Conservation (phyloP, 2,888 invertebrate species). For the Polyploca ridens region DNA sequence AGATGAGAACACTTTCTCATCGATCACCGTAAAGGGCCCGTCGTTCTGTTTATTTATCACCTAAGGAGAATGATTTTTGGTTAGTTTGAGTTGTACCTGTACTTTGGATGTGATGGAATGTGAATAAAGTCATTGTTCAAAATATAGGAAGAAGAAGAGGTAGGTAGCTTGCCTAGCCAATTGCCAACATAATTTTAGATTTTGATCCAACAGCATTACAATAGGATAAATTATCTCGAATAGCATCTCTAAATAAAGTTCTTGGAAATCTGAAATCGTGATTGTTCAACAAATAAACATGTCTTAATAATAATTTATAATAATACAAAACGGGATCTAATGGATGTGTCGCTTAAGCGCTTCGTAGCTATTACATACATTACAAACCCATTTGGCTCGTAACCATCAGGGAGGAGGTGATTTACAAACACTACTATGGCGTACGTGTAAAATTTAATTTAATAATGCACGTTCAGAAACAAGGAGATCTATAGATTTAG, state of each 20-base stretch:
- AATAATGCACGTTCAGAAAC: neutral
- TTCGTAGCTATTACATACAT: constrained; percentile 10
- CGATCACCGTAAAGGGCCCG: constrained; percentile 92
- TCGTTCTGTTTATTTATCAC: constrained; percentile 96
- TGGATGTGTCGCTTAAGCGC: neutral
- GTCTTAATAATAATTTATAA: neutral
- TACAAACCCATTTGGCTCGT: constrained; percentile 3
- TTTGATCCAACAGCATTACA: neutral
- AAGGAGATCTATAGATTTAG: neutral
- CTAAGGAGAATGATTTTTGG: constrained; percentile 58
- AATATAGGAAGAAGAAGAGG: too few relatives aligned
- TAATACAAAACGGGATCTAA: neutral
- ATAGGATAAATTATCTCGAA: neutral
- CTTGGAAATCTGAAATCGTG: neutral
- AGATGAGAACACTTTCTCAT: constrained; percentile 95
- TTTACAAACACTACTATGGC: neutral
- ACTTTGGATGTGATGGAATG: too few relatives aligned
- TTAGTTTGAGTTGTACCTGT: constrained; percentile 9
- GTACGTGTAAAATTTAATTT: neutral
- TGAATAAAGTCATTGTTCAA: too few relatives aligned
- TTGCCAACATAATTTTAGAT: neutral
- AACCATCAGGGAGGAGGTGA: neutral
- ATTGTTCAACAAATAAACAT: neutral
- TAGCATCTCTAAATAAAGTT: neutral
- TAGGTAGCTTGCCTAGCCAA: too few relatives aligned